These are phyloP conservation scores for Triplophysa tibetana DNA, from an alignment of 2,113 vertebrate species.

Conservation along the genomic window DNA sequence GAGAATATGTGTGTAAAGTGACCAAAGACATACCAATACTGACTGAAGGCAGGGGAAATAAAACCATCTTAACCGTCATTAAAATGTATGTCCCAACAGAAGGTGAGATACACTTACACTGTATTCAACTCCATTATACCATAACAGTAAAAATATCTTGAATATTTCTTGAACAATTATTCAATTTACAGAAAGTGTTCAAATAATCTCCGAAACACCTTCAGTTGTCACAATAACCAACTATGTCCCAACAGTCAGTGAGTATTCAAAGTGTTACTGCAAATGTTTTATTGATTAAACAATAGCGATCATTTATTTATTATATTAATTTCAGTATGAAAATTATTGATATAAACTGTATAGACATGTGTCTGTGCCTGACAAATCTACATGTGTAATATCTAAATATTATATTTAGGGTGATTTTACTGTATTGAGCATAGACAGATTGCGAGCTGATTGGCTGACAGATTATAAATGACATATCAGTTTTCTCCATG, in stretches of 20 bases:
- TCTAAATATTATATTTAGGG: too few species aligned
- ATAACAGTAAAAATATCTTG: not conserved
- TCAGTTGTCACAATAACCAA: not conserved
- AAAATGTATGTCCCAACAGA: not conserved
- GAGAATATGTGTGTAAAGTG: slow-evolving; percentile 30
- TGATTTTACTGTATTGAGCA: too few species aligned
- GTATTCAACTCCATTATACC: not conserved
- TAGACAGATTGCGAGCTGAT: too few species aligned
- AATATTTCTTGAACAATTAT: too few species aligned
- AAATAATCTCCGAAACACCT: not conserved
- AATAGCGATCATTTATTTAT: too few species aligned
- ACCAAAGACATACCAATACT: not conserved
- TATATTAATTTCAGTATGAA: too few species aligned
- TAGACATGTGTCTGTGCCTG: too few species aligned
- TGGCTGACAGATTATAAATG: too few species aligned
- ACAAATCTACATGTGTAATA: too few species aligned
- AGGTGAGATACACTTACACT: not conserved
- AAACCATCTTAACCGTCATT: not conserved
- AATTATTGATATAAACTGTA: too few species aligned
- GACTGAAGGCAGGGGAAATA: not conserved
- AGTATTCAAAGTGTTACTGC: not conserved
- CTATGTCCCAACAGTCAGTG: not conserved
- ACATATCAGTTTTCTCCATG: too few species aligned
- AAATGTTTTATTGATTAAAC: not conserved
- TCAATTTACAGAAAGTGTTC: not conserved